Evolutionary conservation across 2,797 vertebrate species (phyloP).

Genomic region (Gila robusta): DNA sequence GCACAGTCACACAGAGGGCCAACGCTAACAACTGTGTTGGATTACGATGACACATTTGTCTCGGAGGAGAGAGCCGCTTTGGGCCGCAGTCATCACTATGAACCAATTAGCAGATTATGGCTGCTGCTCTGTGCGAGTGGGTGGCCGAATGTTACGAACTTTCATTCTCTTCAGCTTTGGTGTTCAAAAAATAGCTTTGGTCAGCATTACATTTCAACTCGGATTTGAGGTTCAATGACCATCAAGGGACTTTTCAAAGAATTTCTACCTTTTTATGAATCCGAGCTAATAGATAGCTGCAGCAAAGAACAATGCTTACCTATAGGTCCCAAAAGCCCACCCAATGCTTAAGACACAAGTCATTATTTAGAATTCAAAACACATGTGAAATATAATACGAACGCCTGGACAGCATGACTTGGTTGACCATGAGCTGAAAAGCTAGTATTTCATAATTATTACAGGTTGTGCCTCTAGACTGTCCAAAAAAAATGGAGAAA

Average conservation of each 20-base stretch:
- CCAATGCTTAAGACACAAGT: slow-evolving; percentile 69
- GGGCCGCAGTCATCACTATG: slow-evolving; percentile 46
- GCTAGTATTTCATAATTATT: slow-evolving; percentile 66
- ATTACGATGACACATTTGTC: slow-evolving; percentile 58
- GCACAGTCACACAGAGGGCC: slow-evolving; percentile 32
- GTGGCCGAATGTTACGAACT: slow-evolving; percentile 51
- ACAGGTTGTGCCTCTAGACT: slow-evolving; percentile 61
- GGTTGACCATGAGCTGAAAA: slow-evolving; percentile 66
- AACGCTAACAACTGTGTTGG: slow-evolving; percentile 59
- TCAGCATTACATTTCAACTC: slow-evolving; percentile 42
- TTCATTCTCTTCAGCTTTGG: slow-evolving; percentile 33
- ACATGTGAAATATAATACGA: slow-evolving; percentile 66
- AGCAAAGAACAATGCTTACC: slow-evolving; percentile 60
- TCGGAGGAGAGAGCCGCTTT: slow-evolving; percentile 41
- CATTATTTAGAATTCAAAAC: slow-evolving; percentile 78
- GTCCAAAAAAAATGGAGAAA: slow-evolving; percentile 67
- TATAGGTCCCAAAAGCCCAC: slow-evolving; percentile 57
- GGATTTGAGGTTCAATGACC: slow-evolving; percentile 31
- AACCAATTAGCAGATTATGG: slow-evolving; percentile 55
- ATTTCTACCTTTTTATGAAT: slow-evolving; percentile 27
- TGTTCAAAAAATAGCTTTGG: slow-evolving; percentile 7
- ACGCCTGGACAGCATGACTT: slow-evolving; percentile 66
- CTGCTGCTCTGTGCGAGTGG: slow-evolving; percentile 44
- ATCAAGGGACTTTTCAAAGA: background rate
- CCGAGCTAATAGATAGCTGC: slow-evolving; percentile 36